Conservation (phyloP, 2,113 vertebrate species). For the Macroglossus sobrinus region DNA sequence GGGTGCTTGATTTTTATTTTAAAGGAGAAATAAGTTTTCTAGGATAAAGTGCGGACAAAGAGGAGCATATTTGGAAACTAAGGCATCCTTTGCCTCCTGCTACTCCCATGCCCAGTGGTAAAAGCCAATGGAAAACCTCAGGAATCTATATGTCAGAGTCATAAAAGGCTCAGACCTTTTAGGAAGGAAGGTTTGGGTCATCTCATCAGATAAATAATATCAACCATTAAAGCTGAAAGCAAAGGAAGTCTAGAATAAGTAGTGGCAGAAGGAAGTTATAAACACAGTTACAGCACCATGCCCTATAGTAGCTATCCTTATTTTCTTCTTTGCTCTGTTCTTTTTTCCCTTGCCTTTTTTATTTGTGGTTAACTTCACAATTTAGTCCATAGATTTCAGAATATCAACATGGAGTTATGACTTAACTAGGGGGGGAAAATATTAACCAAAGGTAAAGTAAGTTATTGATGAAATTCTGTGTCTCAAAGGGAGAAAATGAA, state of each 20-base stretch:
- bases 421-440: background rate
- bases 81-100: background rate
- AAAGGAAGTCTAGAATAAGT: background rate
- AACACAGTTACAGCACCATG: background rate
- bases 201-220: background rate
- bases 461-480: background rate
- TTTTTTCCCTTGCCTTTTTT: background rate
- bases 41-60: background rate
- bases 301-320: background rate
- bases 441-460: background rate
- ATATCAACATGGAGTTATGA: background rate
- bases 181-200: background rate
- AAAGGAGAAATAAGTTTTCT: background rate
- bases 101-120: background rate
- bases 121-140: background rate
- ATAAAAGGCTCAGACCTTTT: background rate
- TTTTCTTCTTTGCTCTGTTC: background rate
- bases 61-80: background rate
- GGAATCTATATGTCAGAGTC: background rate
- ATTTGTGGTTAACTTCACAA: background rate
- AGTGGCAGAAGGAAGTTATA: background rate
- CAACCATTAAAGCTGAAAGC: background rate
- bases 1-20: background rate
- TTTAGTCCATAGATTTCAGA: background rate
- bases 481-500: background rate